phyloP scores from a whole-genome alignment of 1,140 invertebrate genomes.

The Thaumetopoea pityocampa region DNA sequence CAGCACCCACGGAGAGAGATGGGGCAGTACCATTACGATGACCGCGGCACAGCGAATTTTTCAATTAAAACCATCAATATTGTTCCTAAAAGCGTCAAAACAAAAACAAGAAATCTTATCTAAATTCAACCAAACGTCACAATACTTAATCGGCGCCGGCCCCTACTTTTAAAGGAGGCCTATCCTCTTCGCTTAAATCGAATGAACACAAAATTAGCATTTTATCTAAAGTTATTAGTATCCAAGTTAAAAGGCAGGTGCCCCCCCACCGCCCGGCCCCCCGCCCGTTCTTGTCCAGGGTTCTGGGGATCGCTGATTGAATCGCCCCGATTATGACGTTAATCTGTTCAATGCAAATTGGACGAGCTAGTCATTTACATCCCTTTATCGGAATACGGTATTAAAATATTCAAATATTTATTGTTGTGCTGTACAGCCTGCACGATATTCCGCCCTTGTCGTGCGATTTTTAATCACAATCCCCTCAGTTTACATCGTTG shows the following conservation, averaged over 20 bases:
- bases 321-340: slow-evolving; percentile 73
- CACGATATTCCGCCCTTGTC: slow-evolving; percentile 15
- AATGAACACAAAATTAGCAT: slow-evolving; percentile 75
- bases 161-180: slow-evolving; percentile 5
- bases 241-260: slow-evolving; percentile 38
- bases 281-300: slow-evolving; percentile 43
- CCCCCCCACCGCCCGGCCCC: slow-evolving; percentile 19
- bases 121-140: slow-evolving; percentile 1
- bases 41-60: too few relatives aligned
- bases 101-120: too few relatives aligned
- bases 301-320: slow-evolving; percentile 67
- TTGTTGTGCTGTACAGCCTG: slow-evolving; percentile 48
- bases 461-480: slow-evolving; percentile 13
- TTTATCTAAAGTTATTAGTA: slow-evolving; percentile 73
- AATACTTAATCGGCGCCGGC: too few relatives aligned
- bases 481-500: too few relatives aligned
- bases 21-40: too few relatives aligned
- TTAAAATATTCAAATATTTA: slow-evolving; percentile 73
- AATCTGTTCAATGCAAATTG: slow-evolving; percentile 75
- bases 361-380: slow-evolving; percentile 72
- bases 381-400: slow-evolving; percentile 65
- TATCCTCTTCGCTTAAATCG: slow-evolving; percentile 60
- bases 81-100: too few relatives aligned
- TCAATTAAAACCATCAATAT: too few relatives aligned
- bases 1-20: too few relatives aligned